These are phyloP conservation scores for Arenicola marina DNA, from an alignment of 2,888 invertebrate species.

Conservation along the genomic window DNA sequence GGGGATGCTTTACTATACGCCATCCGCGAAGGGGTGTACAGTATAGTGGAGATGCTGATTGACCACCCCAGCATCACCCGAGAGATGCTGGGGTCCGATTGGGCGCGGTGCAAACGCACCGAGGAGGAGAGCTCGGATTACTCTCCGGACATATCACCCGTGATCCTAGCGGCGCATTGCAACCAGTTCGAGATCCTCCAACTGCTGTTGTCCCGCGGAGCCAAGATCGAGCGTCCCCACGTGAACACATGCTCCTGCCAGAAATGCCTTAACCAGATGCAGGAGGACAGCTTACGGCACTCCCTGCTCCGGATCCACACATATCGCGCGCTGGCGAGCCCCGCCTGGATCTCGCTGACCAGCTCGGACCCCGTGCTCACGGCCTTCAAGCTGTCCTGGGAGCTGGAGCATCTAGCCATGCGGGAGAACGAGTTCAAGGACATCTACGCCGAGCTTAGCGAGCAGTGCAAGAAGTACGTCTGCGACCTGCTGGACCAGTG, in stretches of 20 bases:
- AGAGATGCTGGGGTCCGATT: slow-evolving; percentile 65
- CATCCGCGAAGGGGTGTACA: slow-evolving; percentile 61
- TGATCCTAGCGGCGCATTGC: slow-evolving; percentile 64
- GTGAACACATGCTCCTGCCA: slow-evolving; percentile 63
- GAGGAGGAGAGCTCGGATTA: slow-evolving; percentile 65
- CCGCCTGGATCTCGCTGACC: slow-evolving; percentile 67
- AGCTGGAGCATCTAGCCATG: slow-evolving; percentile 63
- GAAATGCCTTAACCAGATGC: slow-evolving; percentile 59
- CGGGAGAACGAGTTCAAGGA: slow-evolving; percentile 56
- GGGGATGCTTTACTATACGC: slow-evolving; percentile 66
- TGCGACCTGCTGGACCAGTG: slow-evolving; percentile 66
- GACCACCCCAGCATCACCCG: slow-evolving; percentile 64
- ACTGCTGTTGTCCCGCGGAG: slow-evolving; percentile 63
- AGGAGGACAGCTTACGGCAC: slow-evolving; percentile 64
- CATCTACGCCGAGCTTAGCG: slow-evolving; percentile 62
- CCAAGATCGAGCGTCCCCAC: slow-evolving; percentile 63
- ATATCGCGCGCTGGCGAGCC: slow-evolving; percentile 65
- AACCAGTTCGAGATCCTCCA: slow-evolving; percentile 68
- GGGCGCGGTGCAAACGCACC: slow-evolving; percentile 59
- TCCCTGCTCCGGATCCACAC: slow-evolving; percentile 64
- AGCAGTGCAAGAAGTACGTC: slow-evolving; percentile 66
- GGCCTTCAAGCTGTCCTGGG: slow-evolving; percentile 65
- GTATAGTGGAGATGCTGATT: slow-evolving; percentile 66
- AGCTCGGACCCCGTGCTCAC: slow-evolving; percentile 65
- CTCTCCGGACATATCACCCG: slow-evolving; percentile 64